These are phyloP conservation scores for Perca fluviatilis DNA, from an alignment of 2,113 vertebrate genomes.

Conservation along the genomic window DNA sequence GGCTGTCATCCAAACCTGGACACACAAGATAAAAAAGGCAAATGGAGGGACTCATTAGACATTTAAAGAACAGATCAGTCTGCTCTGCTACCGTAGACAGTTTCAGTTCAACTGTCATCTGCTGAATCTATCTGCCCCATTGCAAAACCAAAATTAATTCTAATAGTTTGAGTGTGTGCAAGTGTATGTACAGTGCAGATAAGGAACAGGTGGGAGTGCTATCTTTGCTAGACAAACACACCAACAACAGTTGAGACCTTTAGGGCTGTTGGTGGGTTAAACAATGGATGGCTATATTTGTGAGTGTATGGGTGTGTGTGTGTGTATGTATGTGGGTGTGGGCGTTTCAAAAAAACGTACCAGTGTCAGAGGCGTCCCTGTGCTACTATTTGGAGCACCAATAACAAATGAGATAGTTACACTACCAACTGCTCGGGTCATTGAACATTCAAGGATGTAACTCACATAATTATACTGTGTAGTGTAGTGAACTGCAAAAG, in stretches of 20 bases:
- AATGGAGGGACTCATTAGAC: neutral
- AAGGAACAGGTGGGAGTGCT: slow-evolving; percentile 79
- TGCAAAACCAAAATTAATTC: neutral
- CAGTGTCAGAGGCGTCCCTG: slow-evolving; percentile 15
- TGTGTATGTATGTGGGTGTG: slow-evolving; percentile 21
- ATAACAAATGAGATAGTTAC: slow-evolving; percentile 43
- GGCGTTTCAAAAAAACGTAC: slow-evolving; percentile 34
- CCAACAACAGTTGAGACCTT: slow-evolving; percentile 64
- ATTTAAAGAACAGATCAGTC: neutral
- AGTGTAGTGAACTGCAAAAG: neutral
- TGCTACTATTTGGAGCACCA: slow-evolving; percentile 37
- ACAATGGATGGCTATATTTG: slow-evolving; percentile 68
- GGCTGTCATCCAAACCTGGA: slow-evolving; percentile 93
- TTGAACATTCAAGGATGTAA: neutral
- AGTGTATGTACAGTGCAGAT: slow-evolving; percentile 43
- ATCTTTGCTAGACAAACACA: slow-evolving; percentile 72
- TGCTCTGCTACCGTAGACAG: neutral
- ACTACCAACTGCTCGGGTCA: slow-evolving; percentile 28
- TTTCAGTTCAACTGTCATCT: slow-evolving; percentile 15
- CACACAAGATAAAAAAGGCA: neutral
- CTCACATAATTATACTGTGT: neutral
- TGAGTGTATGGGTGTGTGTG: slow-evolving; percentile 9
- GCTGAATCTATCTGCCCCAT: neutral
- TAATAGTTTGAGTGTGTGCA: slow-evolving; percentile 4
- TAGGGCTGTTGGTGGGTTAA: slow-evolving; percentile 72